A percentile compares a stretch with the other conserved stretches of the same genome.
These are phyloP conservation scores for Pomatostomus ruficeps DNA, from an alignment of 2,113 vertebrate genomes.

Conservation along the genomic window DNA sequence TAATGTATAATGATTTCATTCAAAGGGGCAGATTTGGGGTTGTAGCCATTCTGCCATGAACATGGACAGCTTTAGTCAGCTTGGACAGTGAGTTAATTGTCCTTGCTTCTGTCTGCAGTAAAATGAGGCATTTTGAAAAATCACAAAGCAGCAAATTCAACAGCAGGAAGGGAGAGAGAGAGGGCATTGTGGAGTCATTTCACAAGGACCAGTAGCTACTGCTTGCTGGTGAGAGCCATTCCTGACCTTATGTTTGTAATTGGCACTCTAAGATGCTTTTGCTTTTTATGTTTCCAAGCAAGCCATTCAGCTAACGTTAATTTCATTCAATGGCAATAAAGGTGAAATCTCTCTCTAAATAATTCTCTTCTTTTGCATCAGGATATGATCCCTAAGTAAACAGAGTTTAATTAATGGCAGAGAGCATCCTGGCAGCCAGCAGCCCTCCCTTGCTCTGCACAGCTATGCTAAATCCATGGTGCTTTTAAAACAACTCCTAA, in stretches of 20 bases:
- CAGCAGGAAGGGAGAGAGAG: neutral
- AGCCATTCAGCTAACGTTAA: conserved; percentile 3
- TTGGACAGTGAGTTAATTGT: neutral
- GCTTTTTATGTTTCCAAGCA: conserved; percentile 32
- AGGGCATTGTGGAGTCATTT: neutral
- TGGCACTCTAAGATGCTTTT: conserved; percentile 27
- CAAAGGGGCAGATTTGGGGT: neutral
- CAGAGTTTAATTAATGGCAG: conserved; percentile 43
- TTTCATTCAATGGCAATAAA: conserved; percentile 24
- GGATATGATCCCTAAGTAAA: conserved; percentile 29
- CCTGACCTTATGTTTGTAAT: conserved; percentile 42
- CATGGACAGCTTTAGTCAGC: neutral
- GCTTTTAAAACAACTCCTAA: conserved; percentile 11
- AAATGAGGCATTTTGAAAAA: neutral
- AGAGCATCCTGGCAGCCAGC: neutral
- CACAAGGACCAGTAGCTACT: neutral
- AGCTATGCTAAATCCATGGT: neutral
- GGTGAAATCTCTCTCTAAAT: conserved; percentile 45
- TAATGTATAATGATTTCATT: neutral
- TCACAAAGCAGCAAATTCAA: neutral
- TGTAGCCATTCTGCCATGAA: neutral
- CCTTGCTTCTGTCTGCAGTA: neutral
- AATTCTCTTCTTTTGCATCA: neutral
- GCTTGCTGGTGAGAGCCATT: neutral
- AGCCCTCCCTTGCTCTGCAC: neutral